These are phyloP conservation scores for Sebastes taczanowskii DNA, from an alignment of 2,797 vertebrate genomes.

Conservation along the genomic window DNA sequence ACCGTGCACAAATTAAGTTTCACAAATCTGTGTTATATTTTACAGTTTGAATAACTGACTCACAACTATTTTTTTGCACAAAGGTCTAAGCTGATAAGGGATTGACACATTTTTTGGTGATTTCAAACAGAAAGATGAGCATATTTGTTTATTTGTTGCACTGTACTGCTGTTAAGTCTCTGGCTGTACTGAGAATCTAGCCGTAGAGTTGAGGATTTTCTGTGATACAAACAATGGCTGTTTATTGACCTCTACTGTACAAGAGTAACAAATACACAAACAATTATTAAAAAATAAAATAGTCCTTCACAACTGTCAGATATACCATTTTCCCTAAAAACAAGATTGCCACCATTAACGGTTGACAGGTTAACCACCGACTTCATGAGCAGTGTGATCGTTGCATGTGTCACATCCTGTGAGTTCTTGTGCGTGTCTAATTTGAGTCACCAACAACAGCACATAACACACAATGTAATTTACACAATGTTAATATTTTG, in stretches of 20 bases:
- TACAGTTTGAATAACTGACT: background rate
- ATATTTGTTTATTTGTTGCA: background rate
- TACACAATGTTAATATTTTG: background rate
- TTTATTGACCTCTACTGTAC: background rate
- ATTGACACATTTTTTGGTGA: background rate
- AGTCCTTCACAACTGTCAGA: background rate
- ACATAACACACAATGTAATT: background rate
- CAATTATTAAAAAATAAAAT: background rate
- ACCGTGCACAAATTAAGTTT: background rate
- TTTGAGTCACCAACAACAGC: background rate
- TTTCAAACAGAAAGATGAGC: background rate
- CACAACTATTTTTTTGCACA: background rate
- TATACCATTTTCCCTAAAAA: background rate
- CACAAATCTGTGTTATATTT: background rate
- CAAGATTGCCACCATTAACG: background rate
- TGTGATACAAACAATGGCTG: background rate
- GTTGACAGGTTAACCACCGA: constrained; percentile 35
- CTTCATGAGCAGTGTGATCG: constrained; percentile 10
- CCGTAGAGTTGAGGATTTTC: background rate
- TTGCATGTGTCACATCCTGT: constrained; percentile 34
- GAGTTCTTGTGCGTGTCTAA: background rate
- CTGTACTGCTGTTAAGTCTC: background rate
- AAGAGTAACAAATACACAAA: background rate
- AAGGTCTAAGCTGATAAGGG: background rate
- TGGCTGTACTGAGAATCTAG: background rate